Evolutionary conservation across 2,888 invertebrate genomes (phyloP).

Genomic region (Cerastoderma edule): DNA sequence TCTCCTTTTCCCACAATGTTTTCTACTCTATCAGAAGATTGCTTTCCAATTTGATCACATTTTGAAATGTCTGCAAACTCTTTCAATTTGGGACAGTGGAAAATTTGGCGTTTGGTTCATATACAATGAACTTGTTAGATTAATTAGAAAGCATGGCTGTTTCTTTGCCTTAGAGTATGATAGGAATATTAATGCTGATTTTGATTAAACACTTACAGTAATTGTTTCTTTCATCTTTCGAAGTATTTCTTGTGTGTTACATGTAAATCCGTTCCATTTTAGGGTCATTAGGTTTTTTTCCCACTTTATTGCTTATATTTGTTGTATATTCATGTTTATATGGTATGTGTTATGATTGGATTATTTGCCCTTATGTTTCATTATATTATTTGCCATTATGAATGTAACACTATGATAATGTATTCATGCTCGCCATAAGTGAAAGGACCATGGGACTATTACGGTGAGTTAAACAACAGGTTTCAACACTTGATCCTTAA

Average conservation of each 20-base stretch:
- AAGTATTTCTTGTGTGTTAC: too few relatives aligned
- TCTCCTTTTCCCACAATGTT: conserved; percentile 6
- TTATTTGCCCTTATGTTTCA: neutral
- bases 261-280: too few relatives aligned
- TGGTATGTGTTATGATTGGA: neutral
- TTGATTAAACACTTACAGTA: neutral
- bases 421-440: conserved; percentile 52
- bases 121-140: too few relatives aligned
- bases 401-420: conserved; percentile 16
- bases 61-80: too few relatives aligned
- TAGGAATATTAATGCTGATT: neutral
- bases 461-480: conserved; percentile 92
- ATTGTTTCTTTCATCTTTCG: neutral
- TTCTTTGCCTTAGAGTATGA: too few relatives aligned
- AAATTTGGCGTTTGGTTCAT: too few relatives aligned
- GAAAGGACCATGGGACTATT: conserved; percentile 97
- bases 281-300: too few relatives aligned
- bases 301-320: too few relatives aligned
- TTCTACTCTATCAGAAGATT: neutral
- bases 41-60: too few relatives aligned
- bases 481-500: conserved; percentile 5
- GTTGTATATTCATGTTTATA: too few relatives aligned
- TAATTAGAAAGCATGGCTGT: too few relatives aligned
- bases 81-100: too few relatives aligned
- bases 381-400: neutral